A percentile compares a stretch with the other conserved stretches of the same genome.
Conservation (phyloP, 2,888 invertebrate species). For the Brenthis ino region DNA sequence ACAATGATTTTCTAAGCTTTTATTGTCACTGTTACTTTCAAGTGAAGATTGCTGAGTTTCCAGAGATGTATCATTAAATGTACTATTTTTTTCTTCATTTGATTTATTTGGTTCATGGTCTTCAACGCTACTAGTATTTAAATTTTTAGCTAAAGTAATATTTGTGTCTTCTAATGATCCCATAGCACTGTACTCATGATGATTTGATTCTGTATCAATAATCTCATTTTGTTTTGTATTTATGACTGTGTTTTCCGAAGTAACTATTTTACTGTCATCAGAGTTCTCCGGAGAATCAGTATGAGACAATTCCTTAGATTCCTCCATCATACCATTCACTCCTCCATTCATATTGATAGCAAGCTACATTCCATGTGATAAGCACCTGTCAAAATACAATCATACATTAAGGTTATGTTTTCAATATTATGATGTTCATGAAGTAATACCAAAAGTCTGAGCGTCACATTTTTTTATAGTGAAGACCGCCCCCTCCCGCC, state of each 20-base stretch:
- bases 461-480: constrained; percentile 69
- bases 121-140: constrained; percentile 48
- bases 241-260: constrained; percentile 2
- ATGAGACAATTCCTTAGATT: constrained; percentile 53
- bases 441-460: constrained; percentile 57
- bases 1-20: not conserved
- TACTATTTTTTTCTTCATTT: not conserved
- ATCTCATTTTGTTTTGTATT: constrained; percentile 16
- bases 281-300: constrained; percentile 20
- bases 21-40: not conserved
- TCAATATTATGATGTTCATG: constrained; percentile 48
- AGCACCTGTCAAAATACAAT: constrained; percentile 60
- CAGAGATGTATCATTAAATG: not conserved
- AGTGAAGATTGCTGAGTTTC: not conserved
- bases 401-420: constrained; percentile 57
- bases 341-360: constrained; percentile 67
- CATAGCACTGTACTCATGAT: constrained; percentile 26
- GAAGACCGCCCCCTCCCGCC: constrained; percentile 56
- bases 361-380: constrained; percentile 62
- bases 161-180: constrained; percentile 25
- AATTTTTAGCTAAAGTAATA: constrained; percentile 20
- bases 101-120: constrained; percentile 40
- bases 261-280: not conserved
- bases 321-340: constrained; percentile 68
- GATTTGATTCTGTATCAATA: constrained; percentile 42